Evolutionary conservation across 2,888 invertebrate species (phyloP), one percentile per base, ranked within the genome.

Genomic region (Folsomia candida): DNA sequence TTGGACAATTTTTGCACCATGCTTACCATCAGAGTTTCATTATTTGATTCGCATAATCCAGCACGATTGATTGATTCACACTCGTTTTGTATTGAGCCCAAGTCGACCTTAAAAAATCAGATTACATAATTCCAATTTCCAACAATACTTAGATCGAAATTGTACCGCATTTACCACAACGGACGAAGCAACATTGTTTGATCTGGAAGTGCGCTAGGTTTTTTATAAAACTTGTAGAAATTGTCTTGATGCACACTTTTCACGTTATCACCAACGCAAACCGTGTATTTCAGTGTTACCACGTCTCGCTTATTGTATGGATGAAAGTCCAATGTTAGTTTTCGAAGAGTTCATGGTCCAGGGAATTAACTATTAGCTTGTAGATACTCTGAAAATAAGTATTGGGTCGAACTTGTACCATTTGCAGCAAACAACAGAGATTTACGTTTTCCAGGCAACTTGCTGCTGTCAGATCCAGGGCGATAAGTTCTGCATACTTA

Each of bases 151-250:
- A n/a, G n/a, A n/a, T n/a, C n/a, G n/a, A n/a, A n/a, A n/a, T n/a
- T n/a, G n/a, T n/a, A n/a, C 47, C 47, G 18, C 1, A 74, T 76
- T 14, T 69, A 71, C 75, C 75, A 76, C 4, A 76, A 24, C 9
- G 76, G 76, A 20, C 63, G 25, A 25, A 75, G 25, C 22, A 76
- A 62, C 75, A 77, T 75, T 4, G 24, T 28, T 25, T 74, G 68
- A 20, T 76, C 77, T 1, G 77, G 76, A n/a, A 73, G 71, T 1
- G 25, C 67, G 2, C 26, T 63, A 11, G 77, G 77, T 79, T 87
- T 88, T 1, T 87, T 87, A 54, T 91, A 83, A 80, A 88, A 87
- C 1, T 85, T 87, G 47, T 86, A 84, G 0, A 89, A 47, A 14
- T 47, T 67, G 1, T 69, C 9, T 28, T 64, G 24, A 64, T 77